Percentiles rank a stretch among this genome's conserved stretches.
These are phyloP conservation scores for Paramuricea clavata DNA, from an alignment of 92 coral and sea anemone species.

Conservation along the genomic window DNA sequence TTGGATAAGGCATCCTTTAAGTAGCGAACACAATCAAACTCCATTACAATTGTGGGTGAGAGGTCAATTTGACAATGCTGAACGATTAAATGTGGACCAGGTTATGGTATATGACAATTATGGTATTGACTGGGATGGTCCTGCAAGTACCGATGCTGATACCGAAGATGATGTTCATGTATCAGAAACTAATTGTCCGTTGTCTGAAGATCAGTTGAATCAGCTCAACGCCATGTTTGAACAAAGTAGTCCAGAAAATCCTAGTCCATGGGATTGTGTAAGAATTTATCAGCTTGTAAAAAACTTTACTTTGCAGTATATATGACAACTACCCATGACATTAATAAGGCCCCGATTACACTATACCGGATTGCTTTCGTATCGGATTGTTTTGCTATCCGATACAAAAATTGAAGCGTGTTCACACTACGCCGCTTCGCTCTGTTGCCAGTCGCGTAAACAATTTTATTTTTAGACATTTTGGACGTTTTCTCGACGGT, in stretches of 20 bases:
- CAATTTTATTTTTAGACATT: too few relatives aligned
- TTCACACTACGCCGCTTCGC: too few relatives aligned
- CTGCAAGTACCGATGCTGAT: neutral
- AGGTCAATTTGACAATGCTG: slow-evolving; percentile 5
- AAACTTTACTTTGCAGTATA: too few relatives aligned
- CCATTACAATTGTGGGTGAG: neutral
- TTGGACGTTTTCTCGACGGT: too few relatives aligned
- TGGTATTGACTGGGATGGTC: slow-evolving; percentile 28
- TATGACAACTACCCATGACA: too few relatives aligned
- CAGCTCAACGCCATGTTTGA: neutral
- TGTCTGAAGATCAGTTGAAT: slow-evolving; percentile 15
- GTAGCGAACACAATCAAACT: neutral
- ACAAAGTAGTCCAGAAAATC: neutral
- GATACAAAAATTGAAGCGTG: too few relatives aligned
- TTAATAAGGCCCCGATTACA: too few relatives aligned
- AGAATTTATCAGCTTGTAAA: too few relatives aligned
- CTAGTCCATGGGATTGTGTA: too few relatives aligned
- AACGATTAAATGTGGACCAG: slow-evolving; percentile 23
- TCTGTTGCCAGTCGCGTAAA: too few relatives aligned
- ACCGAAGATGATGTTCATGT: slow-evolving; percentile 10
- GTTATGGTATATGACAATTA: neutral
- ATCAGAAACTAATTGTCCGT: slow-evolving; percentile 3
- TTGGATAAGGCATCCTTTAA: slow-evolving; percentile 7
- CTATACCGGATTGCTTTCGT: too few relatives aligned
- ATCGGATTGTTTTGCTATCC: too few relatives aligned